Percentiles rank a stretch among this genome's conserved stretches.
Conservation (phyloP, 2,113 vertebrate species). For the Narcine bancroftii region DNA sequence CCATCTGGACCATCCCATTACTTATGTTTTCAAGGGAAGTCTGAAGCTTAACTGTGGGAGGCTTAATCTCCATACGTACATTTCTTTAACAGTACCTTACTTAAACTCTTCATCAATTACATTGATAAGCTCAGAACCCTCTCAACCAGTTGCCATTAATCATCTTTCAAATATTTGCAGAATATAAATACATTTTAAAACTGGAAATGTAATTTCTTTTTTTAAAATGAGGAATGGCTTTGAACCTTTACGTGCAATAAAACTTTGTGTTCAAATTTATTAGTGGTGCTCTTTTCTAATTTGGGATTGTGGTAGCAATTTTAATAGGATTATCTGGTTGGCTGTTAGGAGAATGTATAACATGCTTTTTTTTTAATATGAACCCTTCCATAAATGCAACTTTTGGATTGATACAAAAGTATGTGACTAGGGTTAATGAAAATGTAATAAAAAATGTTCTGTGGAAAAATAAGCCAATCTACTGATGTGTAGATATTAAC, state of each 20-base stretch:
- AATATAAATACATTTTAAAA: not conserved
- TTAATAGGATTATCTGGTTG: not conserved
- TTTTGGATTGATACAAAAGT: not conserved
- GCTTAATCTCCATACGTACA: not conserved
- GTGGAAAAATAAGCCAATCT: not conserved
- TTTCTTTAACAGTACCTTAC: not conserved
- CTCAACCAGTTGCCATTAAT: not conserved
- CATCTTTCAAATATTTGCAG: not conserved
- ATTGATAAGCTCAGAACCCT: not conserved
- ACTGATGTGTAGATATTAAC: slow-evolving; percentile 47
- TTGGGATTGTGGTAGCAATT: not conserved
- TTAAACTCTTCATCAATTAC: not conserved
- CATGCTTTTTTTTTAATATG: slow-evolving; percentile 44
- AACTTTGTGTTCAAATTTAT: not conserved
- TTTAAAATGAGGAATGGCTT: not conserved
- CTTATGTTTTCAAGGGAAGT: not conserved
- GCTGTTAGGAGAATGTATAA: not conserved
- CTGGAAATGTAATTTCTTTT: not conserved
- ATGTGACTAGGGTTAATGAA: not conserved
- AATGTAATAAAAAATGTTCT: not conserved
- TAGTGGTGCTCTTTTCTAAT: not conserved
- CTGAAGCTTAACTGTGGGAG: not conserved
- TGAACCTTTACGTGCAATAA: not conserved
- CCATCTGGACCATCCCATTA: not conserved
- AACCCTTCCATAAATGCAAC: slow-evolving; percentile 21